Evolutionary conservation across 2,113 vertebrate species (phyloP), one percentile per base, ranked within the genome.

Genomic region (Mormyrus iriodes): DNA sequence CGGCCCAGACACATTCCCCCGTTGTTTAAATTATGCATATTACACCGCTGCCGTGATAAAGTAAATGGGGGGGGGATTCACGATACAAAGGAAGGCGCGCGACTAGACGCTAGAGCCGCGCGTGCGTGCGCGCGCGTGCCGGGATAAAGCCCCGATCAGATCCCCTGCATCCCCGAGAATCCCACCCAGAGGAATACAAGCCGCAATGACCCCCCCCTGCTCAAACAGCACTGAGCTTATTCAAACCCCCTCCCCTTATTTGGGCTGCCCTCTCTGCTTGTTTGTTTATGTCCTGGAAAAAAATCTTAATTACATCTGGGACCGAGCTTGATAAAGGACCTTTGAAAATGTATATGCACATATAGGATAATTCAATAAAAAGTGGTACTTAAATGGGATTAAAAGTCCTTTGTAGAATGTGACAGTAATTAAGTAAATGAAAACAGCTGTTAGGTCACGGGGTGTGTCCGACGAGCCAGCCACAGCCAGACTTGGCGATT

Each of bases 11-110:
- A 97, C 95, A 97, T 97, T 97, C 97, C 96, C 96, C 94, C 91
- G 95, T 97, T 96, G 95, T 95, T 97, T 98, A 97, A 98, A 98
- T 98, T 97, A 97, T 98, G 97, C 96, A 98, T 97, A 97, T 95
- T 95, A 94, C 91, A 96, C 93, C 93, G 92, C 92, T 93, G 94
- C 93, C 95, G 95, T 96, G 95, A 95, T 94, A 95, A 93, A 96
- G 93, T 94, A 96, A 97, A 96, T 95, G 95, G 96, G 95, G 89
- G 91, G 92, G 92, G 95, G 95, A 93, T 24, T 19, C 76, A 24
- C 39, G 35, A 13, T 82, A 82, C 39, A 82, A 84, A 84, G 44
- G 8, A n/a, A 84, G 73, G 31, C 73, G 35, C 15, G 35, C 69
- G 31, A 2, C 69, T 17, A 39, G 3, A 95, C 95, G 93, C 92